Conservation (phyloP, 2,797 vertebrate species). For the Calcarius lapponicus region DNA sequence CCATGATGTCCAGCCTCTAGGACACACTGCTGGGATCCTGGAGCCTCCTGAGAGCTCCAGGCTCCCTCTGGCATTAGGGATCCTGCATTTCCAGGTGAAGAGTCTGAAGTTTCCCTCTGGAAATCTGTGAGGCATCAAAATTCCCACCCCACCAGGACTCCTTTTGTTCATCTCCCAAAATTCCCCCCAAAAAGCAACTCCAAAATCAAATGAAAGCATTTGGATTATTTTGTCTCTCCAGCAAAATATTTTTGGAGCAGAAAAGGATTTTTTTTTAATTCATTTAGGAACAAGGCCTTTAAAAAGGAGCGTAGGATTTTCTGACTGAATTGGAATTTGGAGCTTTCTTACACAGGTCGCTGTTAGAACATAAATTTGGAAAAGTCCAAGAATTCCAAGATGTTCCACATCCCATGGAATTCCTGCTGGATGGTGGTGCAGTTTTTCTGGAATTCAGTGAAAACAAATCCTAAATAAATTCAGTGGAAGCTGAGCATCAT, state of each 20-base stretch:
- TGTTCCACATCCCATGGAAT: background rate
- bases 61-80: background rate
- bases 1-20: background rate
- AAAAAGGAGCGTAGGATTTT: background rate
- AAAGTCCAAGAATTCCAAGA: background rate
- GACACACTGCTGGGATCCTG: background rate
- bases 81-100: background rate
- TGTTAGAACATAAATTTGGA: background rate
- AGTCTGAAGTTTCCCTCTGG: background rate
- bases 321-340: background rate
- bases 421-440: too few species aligned
- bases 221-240: background rate
- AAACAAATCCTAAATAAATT: background rate
- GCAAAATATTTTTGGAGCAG: background rate
- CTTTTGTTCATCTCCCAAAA: background rate
- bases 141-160: background rate
- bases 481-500: background rate
- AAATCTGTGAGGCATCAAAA: background rate
- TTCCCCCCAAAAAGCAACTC: accelerated
- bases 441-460: background rate
- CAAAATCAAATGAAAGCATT: background rate
- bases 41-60: background rate
- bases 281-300: background rate
- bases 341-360: background rate
- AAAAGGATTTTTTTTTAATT: background rate